Evolutionary conservation across 2,888 invertebrate genomes (phyloP), one percentile per base, ranked within the genome.

Genomic region (Linnaemya vulpina): DNA sequence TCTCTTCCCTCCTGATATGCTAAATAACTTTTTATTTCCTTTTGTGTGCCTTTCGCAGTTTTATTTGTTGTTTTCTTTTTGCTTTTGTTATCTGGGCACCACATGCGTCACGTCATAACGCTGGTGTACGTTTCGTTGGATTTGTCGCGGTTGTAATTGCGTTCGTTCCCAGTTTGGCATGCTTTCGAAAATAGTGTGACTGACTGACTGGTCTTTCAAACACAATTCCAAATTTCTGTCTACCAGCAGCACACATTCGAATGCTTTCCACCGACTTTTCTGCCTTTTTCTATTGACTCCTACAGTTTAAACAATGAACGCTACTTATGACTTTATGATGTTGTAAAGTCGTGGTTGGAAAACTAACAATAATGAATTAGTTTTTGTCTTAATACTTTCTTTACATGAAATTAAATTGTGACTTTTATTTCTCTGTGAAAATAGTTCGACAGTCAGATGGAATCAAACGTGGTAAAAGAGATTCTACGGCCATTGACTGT

Each of bases 281-380:
- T 46, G 25, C 43, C 20, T 60, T 49, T 43, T 20, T 11, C 8
- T 43, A 51, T 51, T 51, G 22, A 60, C 38, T 55, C 25, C 5
- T n/a, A 49, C 20, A 46, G 35, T 46, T 51, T 55, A 1, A 75
- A 85, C 85, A 85, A 85, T 82, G 46, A 51, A 67, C 40, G 5
- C 82, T 85, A 85, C 85, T 85, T 82, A 82, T 85, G 55, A 40
- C 73, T 85, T 85, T 85, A 85, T 82, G 82, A 62, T 58, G 30
- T 30, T 53, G 25, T 70, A 25, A 78, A 20, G 70, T 53, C 70
- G 30, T 35, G 46, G 71, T 51, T 40, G 25, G 7, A 60, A 15
- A 55, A 46, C 9, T 20, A 2, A 30, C 5, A 30, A 30, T 3
- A n/a, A n/a, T n/a, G 25, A 11, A 15, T n/a, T 77, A 58, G 58